Evolutionary conservation across 2,797 vertebrate genomes (phyloP).

Genomic region (Smutsia temminckii): DNA sequence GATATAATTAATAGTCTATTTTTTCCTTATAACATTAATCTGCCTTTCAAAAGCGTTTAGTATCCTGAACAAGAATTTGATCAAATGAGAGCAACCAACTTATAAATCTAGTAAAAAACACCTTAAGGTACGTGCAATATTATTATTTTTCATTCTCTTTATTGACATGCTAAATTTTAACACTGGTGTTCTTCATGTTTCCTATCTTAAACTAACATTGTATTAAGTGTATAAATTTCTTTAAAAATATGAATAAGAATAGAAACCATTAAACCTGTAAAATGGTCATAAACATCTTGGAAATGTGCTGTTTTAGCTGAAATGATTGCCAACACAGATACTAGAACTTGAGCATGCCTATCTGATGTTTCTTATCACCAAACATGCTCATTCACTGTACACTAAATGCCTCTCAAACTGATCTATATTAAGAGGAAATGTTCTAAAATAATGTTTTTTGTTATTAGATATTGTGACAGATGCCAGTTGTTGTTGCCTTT

Average conservation of each 20-base stretch:
- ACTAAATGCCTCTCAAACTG: neutral
- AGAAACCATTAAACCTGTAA: neutral
- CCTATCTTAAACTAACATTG: neutral
- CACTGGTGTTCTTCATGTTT: neutral
- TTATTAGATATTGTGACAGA: neutral
- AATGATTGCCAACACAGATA: neutral
- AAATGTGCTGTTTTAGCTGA: neutral
- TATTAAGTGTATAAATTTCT: neutral
- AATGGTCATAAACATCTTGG: neutral
- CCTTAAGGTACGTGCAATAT: neutral
- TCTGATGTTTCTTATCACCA: neutral
- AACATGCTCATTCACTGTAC: neutral
- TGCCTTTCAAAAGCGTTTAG: neutral
- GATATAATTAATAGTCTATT: slow-evolving; percentile 17
- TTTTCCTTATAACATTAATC: slow-evolving; percentile 4
- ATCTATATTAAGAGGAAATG: neutral
- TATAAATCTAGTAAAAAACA: neutral
- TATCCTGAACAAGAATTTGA: neutral
- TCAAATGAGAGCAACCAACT: neutral
- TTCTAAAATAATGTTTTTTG: neutral
- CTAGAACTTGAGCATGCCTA: neutral
- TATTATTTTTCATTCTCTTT: neutral
- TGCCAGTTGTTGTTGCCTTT: neutral
- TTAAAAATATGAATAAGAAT: neutral
- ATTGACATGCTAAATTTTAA: neutral